Percentiles rank a stretch among this genome's conserved stretches.
Conservation (phyloP, 2,113 vertebrate species). For the Miniopterus natalensis region DNA sequence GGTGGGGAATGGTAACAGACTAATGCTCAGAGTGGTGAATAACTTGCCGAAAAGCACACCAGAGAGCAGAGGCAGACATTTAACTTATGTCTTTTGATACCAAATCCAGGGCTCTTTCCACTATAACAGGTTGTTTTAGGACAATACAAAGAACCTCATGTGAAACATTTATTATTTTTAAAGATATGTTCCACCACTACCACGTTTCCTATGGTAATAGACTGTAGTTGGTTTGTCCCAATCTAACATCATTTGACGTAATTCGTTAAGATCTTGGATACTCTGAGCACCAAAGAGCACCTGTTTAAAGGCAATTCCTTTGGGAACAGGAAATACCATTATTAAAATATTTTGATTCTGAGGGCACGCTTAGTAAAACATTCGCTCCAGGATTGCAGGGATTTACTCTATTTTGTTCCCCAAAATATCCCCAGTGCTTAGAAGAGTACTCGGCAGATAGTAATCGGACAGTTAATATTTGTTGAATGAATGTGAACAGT, state of each 20-base stretch:
- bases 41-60: neutral
- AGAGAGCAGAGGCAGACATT: neutral
- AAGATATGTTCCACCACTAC: neutral
- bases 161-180: conserved; percentile 1
- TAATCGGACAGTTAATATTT: neutral
- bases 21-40: neutral
- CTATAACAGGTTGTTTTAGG: neutral
- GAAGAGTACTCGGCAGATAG: neutral
- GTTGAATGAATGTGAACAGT: neutral
- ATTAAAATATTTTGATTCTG: neutral
- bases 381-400: neutral
- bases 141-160: neutral
- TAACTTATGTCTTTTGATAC: neutral
- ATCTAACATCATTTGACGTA: conserved; percentile 35
- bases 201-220: neutral
- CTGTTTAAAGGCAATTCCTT: conserved; percentile 25
- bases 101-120: neutral
- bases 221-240: neutral
- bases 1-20: neutral
- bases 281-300: neutral
- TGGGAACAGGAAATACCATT: neutral
- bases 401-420: neutral
- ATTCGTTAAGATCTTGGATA: neutral
- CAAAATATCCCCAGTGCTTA: neutral
- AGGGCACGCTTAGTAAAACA: neutral